Base-by-base conservation (phyloP, 2,797 vertebrate genomes). In the Myotis planiceps region DNA sequence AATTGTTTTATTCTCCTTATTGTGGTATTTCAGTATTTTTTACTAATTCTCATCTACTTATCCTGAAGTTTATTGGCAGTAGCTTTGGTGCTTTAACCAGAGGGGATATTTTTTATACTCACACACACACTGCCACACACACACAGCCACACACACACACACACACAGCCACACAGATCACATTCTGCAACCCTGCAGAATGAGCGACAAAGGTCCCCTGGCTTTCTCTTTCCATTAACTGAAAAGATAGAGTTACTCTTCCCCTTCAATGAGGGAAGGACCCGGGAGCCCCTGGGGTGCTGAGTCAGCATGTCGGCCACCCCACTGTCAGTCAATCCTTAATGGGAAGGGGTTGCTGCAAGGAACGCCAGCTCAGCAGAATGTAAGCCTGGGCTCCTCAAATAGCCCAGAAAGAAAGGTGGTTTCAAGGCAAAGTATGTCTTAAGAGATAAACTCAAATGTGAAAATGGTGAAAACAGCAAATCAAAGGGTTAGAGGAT, bases 121-220 rank as follows among this genome's bases (percentile, higher is more conserved):
- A 37, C 9, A 29, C 53, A 42, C 21, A 32, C 29, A 42, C 47
- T 6, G 16, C 14, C 16, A 21, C 12, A 27, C 51, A 34, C 19
- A 27, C 55, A 32, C 37, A 25, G 32, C 9, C 51, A 55, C 53
- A 55, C 19, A 25, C 53, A 49, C 25, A n/a, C n/a, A 39, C 29
- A 27, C n/a, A 49, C 12, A 10, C 14, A 12, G 42, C 2, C 29
- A 1, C 6, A 1, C 0, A 25, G 92, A 92, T 95, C 94, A n/a
- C 23, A 25, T 95, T 84, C 87, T 69, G n/a, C 32, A 85, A 16
- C 6, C 39, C 80, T 55, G 45, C 68, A 93, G 34, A 96, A 71
- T 2, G n/a, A 58, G 66, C 25, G 32, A 42, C 55, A 51, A 72
- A 84, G 45, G 74, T 65, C 37, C 18, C 3, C 1, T 0, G 16